Evolutionary conservation across 2,888 invertebrate genomes (phyloP), one percentile per base, ranked within the genome.

Genomic region (Limenitis camilla): DNA sequence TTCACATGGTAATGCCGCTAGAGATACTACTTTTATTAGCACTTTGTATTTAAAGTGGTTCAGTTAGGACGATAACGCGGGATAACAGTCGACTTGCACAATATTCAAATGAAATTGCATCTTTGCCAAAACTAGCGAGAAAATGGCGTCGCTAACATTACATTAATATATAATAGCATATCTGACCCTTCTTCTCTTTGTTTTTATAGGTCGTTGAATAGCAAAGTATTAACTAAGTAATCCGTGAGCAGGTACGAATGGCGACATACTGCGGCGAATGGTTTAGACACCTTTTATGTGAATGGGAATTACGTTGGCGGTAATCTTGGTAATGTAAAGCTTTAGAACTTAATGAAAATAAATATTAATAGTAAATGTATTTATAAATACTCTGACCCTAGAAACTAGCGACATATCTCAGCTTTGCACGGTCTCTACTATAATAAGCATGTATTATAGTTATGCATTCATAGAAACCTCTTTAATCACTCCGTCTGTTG

Each of bases 71-170:
- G 71, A 78, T 80, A 79, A 76, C 74, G 76, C 71, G 69, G 72
- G 75, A 76, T 80, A 81, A 80, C 77, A 72, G 77, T 78, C 71
- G 65, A 77, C 82, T 82, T 85, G 85, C 85, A 85, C 82, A 82
- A 81, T 85, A 87, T 87, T 87, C 85, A 87, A 87, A 87, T 87
- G 80, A 81, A 83, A 87, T 87, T 87, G 85, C 85, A 87, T 85
- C 86, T 86, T 87, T 86, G 86, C 86, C 85, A 85, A 86, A 86
- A 86, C 85, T 84, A 84, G 81, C 80, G 77, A 57, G 78, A 69
- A 75, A 83, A 85, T 74, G 71, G 82, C 78, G 77, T 74, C 79
- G 76, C 76, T 76, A 77, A 78, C 85, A 83, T 87, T 85, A 85
- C 85, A 85, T 86, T 85, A 85, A 86, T 86, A 86, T 78, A 81